phyloP scores from a whole-genome alignment of 2,797 vertebrate species.

The Streptopelia turtur region DNA sequence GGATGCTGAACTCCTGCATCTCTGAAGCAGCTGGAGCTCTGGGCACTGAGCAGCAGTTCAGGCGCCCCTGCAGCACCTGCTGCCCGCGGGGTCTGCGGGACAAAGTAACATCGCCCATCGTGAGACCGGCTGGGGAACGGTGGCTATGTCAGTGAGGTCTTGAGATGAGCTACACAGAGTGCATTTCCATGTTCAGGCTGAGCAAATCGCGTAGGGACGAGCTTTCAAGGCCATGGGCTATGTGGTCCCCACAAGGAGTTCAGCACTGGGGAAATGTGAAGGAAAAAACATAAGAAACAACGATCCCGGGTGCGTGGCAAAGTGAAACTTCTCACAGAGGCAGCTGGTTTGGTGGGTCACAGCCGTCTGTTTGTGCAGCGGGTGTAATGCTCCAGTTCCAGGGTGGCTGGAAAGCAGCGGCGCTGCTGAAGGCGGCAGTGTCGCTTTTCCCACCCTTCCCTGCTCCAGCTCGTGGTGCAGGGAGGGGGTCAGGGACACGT shows the following conservation, averaged over 20 bases:
- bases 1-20: neutral
- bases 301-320: neutral
- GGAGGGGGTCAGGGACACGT: neutral
- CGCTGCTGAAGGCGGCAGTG: neutral
- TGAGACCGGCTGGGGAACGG: no score
- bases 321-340: neutral
- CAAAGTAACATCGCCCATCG: fast-evolving
- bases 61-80: neutral
- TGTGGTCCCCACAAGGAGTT: neutral
- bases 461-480: fast-evolving
- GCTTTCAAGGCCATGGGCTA: neutral
- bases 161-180: neutral
- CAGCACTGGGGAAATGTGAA: neutral
- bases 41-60: neutral
- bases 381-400: neutral
- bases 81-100: neutral
- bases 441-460: neutral
- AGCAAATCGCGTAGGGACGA: fast-evolving
- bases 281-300: neutral
- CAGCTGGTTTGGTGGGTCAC: neutral
- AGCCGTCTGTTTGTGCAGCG: neutral
- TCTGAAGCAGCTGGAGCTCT: no score
- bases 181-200: neutral
- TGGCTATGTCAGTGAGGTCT: neutral
- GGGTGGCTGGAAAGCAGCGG: neutral